Percentiles rank a stretch among this genome's conserved stretches.
These are phyloP conservation scores for Bemisia tabaci DNA, from an alignment of 1,140 invertebrate genomes.

Conservation along the genomic window DNA sequence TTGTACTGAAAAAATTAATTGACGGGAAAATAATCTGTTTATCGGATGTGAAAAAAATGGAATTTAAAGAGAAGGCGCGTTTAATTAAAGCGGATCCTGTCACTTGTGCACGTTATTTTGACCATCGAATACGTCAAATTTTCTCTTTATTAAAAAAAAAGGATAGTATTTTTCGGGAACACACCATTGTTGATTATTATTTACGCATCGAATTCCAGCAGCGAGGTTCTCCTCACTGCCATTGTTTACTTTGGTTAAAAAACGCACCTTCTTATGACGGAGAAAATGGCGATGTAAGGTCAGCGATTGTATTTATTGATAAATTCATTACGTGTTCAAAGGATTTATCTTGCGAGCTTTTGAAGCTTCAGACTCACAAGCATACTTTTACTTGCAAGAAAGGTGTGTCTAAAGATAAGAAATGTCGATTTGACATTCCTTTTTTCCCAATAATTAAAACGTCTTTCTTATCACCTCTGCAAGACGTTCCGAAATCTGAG, in stretches of 20 bases:
- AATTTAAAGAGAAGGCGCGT: neutral
- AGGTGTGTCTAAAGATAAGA: neutral
- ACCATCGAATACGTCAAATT: slow-evolving; percentile 4
- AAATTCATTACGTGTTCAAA: too few relatives aligned
- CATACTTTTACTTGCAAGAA: slow-evolving; percentile 9
- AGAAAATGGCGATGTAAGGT: slow-evolving; percentile 22
- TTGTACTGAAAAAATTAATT: neutral
- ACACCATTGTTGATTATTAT: slow-evolving; percentile 24
- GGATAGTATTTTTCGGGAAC: slow-evolving; percentile 22
- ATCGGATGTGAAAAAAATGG: neutral
- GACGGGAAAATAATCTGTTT: slow-evolving; percentile 1
- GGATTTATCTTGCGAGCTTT: too few relatives aligned
- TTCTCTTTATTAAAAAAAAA: slow-evolving; percentile 13
- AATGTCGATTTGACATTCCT: neutral
- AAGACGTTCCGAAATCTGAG: neutral
- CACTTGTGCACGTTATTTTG: slow-evolving; percentile 9
- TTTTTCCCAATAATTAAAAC: neutral
- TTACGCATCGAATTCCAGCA: slow-evolving; percentile 29
- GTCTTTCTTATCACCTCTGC: neutral
- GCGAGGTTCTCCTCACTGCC: slow-evolving; percentile 28
- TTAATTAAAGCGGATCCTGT: slow-evolving; percentile 11
- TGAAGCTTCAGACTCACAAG: too few relatives aligned
- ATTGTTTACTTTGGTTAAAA: slow-evolving; percentile 26
- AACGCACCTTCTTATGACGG: slow-evolving; percentile 25
- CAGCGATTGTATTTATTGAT: too few relatives aligned